A percentile compares a stretch with the other conserved stretches of the same genome.
Conservation (phyloP, 1,140 invertebrate species). For the Himalopsyche phryganea region DNA sequence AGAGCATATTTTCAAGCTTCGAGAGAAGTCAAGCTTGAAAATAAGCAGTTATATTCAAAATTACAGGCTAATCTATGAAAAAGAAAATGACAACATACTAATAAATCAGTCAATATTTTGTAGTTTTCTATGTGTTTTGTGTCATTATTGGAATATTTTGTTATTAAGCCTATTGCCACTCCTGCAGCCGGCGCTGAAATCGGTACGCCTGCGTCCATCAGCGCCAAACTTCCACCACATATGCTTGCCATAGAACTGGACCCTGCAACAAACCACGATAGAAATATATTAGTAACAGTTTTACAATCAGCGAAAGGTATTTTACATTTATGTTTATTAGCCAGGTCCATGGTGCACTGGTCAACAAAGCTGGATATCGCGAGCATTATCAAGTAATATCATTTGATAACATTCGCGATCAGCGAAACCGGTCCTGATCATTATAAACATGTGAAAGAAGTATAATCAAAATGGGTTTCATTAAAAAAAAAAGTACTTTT, state of each 20-base stretch:
- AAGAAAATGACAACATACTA: conserved; percentile 53
- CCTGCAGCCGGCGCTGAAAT: conserved; percentile 82
- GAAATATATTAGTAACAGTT: not conserved
- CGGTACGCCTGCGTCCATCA: conserved; percentile 94
- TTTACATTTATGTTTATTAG: not conserved
- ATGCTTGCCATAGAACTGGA: conserved; percentile 98
- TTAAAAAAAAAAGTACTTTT: too few relatives aligned
- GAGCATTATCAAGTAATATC: too few relatives aligned
- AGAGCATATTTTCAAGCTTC: too few relatives aligned
- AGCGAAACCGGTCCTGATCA: too few relatives aligned
- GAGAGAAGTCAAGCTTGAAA: too few relatives aligned
- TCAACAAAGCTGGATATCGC: too few relatives aligned
- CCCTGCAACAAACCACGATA: conserved; percentile 47
- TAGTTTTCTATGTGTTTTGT: conserved; percentile 70
- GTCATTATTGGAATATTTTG: conserved; percentile 56
- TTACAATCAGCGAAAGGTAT: not conserved
- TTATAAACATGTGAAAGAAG: too few relatives aligned
- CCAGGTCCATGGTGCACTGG: too few relatives aligned
- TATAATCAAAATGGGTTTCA: too few relatives aligned
- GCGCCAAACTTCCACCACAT: conserved; percentile 90
- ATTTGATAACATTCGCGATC: too few relatives aligned
- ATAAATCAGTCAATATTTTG: conserved; percentile 86
- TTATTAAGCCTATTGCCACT: conserved; percentile 89
- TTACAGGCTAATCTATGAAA: too few relatives aligned
- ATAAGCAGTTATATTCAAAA: too few relatives aligned